Evolutionary conservation across 2,797 vertebrate species (phyloP), one percentile per base, ranked within the genome.

Genomic region (Passerculus sandwichensis): DNA sequence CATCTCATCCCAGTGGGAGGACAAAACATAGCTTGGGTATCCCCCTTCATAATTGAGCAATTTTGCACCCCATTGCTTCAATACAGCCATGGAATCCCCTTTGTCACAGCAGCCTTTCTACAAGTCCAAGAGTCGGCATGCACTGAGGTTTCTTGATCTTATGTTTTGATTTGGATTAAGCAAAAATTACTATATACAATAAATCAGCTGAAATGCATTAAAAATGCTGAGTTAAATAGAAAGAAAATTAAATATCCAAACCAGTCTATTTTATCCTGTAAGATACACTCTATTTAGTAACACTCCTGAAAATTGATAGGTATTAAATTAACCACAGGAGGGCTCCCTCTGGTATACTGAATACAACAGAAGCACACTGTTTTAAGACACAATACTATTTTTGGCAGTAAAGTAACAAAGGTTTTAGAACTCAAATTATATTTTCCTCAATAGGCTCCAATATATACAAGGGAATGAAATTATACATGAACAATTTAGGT

Each of bases 291-390:
- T 57, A 69, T 69, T 96, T 69, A 81, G 78, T 30, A 97, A 70
- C 80, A 61, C 64, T 86, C n/a, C 61, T 76, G 91, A 75, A 96
- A 96, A 97, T 93, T 93, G 92, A 95, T 89, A 96, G 89, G 75
- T 93, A 96, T 91, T 93, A 96, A 95, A 94, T 91, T 93, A 96
- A 86, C 96, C 96, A 97, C 96, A 97, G 95, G 96, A 96, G 96
- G 96, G 96, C 96, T 96, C 96, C 88, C 95, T 96, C 93, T 90
- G 81, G 93, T 89, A 95, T 26, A 86, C 71, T 34, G 88, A 95
- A 69, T 53, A 85, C 62, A 67, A 91, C 56, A 78, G 77, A 86
- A 96, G 85, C 81, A 79, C 38, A 91, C 77, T 74, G 65, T 67
- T 95, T 78, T 78, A 86, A 78, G 66, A 64, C 5, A 71, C 6